These are phyloP conservation scores for Anguilla pacifica DNA, from an alignment of 2,797 vertebrate genomes.

Conservation along the genomic window DNA sequence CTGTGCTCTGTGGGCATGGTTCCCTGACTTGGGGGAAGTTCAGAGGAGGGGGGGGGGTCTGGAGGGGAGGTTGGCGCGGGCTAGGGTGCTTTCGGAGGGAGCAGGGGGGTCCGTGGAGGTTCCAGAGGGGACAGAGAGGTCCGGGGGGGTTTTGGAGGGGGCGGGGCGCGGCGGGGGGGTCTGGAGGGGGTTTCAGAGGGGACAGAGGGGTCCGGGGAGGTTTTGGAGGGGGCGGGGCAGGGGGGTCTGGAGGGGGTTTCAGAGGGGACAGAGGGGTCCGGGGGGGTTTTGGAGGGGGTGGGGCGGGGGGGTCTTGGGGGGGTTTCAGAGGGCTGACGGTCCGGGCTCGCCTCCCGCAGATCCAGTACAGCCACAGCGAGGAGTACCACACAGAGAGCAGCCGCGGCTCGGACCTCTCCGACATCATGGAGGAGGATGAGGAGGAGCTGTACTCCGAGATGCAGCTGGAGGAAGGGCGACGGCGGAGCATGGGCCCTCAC, in stretches of 20 bases:
- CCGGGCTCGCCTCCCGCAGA: slow-evolving; percentile 61
- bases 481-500: slow-evolving; percentile 83
- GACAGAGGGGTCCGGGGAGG: too few relatives aligned
- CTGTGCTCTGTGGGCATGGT: slow-evolving; percentile 17
- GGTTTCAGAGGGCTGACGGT: neutral
- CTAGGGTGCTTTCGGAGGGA: too few relatives aligned
- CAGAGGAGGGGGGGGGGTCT: too few relatives aligned
- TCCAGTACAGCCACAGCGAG: slow-evolving; percentile 89
- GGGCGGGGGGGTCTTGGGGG: neutral
- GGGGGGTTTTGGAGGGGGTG: too few relatives aligned
- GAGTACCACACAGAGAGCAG: slow-evolving; percentile 97
- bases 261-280: too few relatives aligned
- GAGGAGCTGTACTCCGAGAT: slow-evolving; percentile 97
- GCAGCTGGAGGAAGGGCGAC: slow-evolving; percentile 90
- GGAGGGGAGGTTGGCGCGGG: too few relatives aligned
- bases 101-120: too few relatives aligned
- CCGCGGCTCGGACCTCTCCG: slow-evolving; percentile 93
- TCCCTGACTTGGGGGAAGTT: neutral
- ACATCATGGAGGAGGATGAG: slow-evolving; percentile 99
- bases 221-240: too few relatives aligned
- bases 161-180: too few relatives aligned
- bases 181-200: too few relatives aligned
- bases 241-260: neutral
- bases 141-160: too few relatives aligned
- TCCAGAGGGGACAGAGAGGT: too few relatives aligned